A percentile compares a stretch with the other conserved stretches of the same genome.
These are phyloP conservation scores for Scelioninae gen. 2 DNA, from an alignment of 2,888 invertebrate genomes.

Conservation along the genomic window DNA sequence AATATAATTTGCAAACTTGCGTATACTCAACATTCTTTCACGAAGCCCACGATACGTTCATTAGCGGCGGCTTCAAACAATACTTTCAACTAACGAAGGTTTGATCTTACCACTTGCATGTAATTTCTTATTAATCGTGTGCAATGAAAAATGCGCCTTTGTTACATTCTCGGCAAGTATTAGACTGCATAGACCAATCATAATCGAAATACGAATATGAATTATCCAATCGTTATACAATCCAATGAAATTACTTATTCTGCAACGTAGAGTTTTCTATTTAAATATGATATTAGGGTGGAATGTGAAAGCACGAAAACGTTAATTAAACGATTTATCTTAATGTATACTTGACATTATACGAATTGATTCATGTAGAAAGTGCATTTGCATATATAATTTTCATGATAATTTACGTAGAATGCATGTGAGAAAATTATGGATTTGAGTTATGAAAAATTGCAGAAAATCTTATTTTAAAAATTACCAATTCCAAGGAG, in stretches of 20 bases:
- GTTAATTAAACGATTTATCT: conserved; percentile 25
- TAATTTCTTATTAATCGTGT: conserved; percentile 42
- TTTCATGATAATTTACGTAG: too few species aligned
- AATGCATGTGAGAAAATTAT: too few species aligned
- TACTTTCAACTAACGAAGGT: conserved; percentile 41
- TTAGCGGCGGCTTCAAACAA: conserved; percentile 54
- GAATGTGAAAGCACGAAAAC: conserved; percentile 24
- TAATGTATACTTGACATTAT: conserved; percentile 20
- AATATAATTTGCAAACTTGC: conserved; percentile 55
- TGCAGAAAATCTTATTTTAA: too few species aligned
- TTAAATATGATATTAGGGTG: conserved; percentile 10
- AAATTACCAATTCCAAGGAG: too few species aligned
- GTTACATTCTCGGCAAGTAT: background rate
- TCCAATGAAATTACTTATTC: conserved; percentile 17
- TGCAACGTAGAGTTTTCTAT: conserved; percentile 5
- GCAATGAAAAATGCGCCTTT: conserved; percentile 20
- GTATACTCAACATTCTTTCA: conserved; percentile 50
- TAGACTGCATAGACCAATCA: background rate
- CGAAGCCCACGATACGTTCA: conserved; percentile 49
- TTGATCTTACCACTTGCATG: conserved; percentile 25
- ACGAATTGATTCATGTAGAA: conserved; percentile 10
- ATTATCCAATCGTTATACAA: conserved; percentile 12
- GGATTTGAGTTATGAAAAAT: too few species aligned
- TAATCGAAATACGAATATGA: conserved; percentile 7
- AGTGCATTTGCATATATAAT: too few species aligned